These are phyloP conservation scores for Empis stercorea DNA, from an alignment of 2,888 invertebrate species.

Conservation along the genomic window DNA sequence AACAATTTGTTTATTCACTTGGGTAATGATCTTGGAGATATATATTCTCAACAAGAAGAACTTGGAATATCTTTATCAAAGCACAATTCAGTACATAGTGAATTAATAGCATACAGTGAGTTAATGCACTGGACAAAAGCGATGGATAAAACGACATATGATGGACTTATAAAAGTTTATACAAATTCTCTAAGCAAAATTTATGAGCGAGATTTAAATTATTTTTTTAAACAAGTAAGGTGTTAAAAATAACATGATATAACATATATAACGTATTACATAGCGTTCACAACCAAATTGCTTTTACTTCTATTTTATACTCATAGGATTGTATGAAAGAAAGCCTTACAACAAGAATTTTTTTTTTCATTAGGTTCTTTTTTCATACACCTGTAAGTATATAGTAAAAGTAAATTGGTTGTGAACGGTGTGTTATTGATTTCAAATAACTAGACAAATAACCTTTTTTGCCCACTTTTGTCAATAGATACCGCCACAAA, in stretches of 20 bases:
- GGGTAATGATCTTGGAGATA: constrained; percentile 62
- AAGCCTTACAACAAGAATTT: no score
- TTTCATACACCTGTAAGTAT: no score
- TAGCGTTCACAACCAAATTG: no score
- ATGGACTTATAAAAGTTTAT: constrained; percentile 70
- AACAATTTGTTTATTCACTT: constrained; percentile 92
- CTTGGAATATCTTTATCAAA: constrained; percentile 57
- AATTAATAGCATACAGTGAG: constrained; percentile 75
- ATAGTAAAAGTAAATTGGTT: no score
- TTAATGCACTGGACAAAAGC: constrained; percentile 86
- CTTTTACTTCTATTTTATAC: no score
- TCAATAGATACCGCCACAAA: no score
- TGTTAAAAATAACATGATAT: no score
- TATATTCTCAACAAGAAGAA: constrained; percentile 19
- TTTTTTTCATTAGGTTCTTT: no score
- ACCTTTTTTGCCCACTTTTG: no score
- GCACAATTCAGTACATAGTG: constrained; percentile 68
- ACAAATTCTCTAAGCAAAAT: constrained; percentile 71
- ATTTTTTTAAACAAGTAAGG: constrained; percentile 56
- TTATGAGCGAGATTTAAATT: constrained; percentile 73
- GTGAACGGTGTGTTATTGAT: no score
- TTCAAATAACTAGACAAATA: background rate
- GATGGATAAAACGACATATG: constrained; percentile 72
- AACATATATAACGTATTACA: no score
- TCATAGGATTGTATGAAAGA: no score